phyloP scores from a whole-genome alignment of 2,113 vertebrate genomes.

The Gobio gobio region DNA sequence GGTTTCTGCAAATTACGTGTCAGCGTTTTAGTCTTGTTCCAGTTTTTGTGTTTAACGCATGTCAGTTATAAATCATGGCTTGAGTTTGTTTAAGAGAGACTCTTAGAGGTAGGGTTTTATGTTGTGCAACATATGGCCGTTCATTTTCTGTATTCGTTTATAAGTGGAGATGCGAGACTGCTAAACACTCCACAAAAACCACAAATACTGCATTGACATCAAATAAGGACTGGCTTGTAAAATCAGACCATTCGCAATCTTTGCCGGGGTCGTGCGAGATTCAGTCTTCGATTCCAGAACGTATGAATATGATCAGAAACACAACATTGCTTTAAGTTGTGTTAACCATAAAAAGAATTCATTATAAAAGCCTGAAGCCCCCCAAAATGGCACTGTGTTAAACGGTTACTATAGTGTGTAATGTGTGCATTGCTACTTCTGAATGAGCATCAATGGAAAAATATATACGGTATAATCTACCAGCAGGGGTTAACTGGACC shows the following conservation, averaged over 20 bases:
- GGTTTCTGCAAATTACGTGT: background rate
- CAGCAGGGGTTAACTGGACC: background rate
- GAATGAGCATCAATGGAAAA: background rate
- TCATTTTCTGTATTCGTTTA: conserved; percentile 22
- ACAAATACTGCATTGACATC: background rate
- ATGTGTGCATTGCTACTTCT: background rate
- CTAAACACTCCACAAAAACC: background rate
- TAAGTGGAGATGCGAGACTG: background rate
- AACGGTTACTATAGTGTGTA: background rate
- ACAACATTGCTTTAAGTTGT: too few relatives aligned
- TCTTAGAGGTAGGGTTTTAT: conserved; percentile 52
- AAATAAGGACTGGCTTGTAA: background rate
- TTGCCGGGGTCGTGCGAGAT: background rate
- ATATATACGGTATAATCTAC: background rate
- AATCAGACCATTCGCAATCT: background rate
- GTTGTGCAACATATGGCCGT: conserved; percentile 41
- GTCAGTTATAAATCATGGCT: conserved; percentile 41
- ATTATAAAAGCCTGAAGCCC: too few relatives aligned
- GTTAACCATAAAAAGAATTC: too few relatives aligned
- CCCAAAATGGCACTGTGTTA: too few relatives aligned
- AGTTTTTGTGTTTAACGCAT: conserved; percentile 34
- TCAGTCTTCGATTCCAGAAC: background rate
- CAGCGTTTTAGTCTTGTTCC: conserved; percentile 20
- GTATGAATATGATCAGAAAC: background rate
- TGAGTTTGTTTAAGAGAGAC: conserved; percentile 22